Base-by-base conservation (phyloP, 2,888 invertebrate genomes). In the Caenorhabditis zanzibari region DNA sequence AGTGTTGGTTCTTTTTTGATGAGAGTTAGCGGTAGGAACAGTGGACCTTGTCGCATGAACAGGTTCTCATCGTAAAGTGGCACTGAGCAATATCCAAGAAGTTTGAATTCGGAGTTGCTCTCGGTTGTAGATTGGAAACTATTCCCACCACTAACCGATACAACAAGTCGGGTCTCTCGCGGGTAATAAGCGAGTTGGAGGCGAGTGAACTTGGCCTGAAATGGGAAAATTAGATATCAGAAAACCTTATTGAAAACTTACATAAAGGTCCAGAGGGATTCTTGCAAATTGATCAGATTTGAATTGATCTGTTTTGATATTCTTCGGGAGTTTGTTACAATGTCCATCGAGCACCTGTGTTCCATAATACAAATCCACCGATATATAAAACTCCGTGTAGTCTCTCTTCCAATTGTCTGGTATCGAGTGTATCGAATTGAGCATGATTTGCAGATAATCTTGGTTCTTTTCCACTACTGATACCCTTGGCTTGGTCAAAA, bases 371-470 rank as follows among this genome's bases (percentile, higher is more conserved):
- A 90, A 68, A 72, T 89, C 86, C 12, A 88, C 86, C 14, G 89
- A 85, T 56, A 90, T 76, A 28, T 86, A 88, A 64, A 88, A 90
- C 41, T 87, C 87, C 0, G 77, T 69, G 61, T 81, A 87, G 12
- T 85, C 77, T 44, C 84, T 82, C 5, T 73, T 54, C 92, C 92
- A 92, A 9, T 85, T 74, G 1, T 84, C 80, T 0, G 90, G 90
- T 28, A 92, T 24, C 26, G 90, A 92, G 79, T 92, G 91, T 9
- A 91, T 38, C 1, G 91, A 92, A 54, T 93, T 93, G 14, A 93
- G 89, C 79, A 93, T 92, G 4, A 93, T 89, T 66, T 93, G 90
- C 69, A 93, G 88, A 47, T 88, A 90, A 63, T 93, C 93, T 59
- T 12, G 4, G 32, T 86, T 89, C 12, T 91, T 84, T 5, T 87